Conservation (phyloP, 2,113 vertebrate species). For the Cololabis saira region DNA sequence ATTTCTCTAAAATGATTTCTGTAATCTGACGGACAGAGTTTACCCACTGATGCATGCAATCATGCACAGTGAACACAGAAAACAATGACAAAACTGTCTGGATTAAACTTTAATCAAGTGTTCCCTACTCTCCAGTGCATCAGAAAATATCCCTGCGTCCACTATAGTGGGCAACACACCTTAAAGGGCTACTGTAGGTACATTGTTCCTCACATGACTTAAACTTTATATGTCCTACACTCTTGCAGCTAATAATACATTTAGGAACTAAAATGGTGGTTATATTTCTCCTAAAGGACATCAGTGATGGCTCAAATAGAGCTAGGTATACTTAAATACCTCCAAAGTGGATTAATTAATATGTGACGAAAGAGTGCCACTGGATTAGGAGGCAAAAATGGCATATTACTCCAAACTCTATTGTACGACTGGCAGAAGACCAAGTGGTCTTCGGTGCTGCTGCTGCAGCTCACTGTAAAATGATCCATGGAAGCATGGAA, state of each 20-base stretch:
- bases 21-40: neutral
- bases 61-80: neutral
- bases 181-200: constrained; percentile 2
- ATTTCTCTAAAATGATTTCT: neutral
- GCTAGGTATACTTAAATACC: constrained; percentile 42
- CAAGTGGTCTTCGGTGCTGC: constrained; percentile 40
- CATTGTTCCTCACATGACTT: neutral
- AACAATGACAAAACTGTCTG: neutral
- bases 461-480: constrained; percentile 40
- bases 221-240: neutral
- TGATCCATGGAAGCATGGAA: constrained; percentile 25
- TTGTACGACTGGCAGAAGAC: constrained; percentile 55
- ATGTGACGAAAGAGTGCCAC: constrained; percentile 29
- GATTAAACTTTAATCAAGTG: neutral
- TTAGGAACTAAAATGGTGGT: constrained; percentile 13
- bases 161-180: neutral
- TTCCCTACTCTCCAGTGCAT: too few relatives aligned
- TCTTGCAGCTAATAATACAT: constrained; percentile 10
- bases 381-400: constrained; percentile 45
- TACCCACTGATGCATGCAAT: neutral
- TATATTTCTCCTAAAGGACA: constrained; percentile 12
- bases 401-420: constrained; percentile 51
- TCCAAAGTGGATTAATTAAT: constrained; percentile 46
- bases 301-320: constrained; percentile 27
- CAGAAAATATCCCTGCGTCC: neutral